Evolutionary conservation across 2,797 vertebrate genomes (phyloP), one percentile per base, ranked within the genome.

Genomic region (Lycodopsis pacificus): DNA sequence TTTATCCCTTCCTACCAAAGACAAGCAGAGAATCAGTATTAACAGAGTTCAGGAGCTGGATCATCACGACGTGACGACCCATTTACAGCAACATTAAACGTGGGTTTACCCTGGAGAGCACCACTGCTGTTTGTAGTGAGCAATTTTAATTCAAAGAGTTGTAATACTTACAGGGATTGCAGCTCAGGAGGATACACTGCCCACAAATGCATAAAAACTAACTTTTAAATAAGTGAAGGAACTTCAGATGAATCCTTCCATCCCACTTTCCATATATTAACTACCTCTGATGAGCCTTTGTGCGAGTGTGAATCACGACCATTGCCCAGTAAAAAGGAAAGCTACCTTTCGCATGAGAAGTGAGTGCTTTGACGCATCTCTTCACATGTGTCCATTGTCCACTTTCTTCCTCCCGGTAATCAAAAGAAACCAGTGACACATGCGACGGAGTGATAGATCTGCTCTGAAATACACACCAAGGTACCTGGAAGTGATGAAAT

Each of bases 111-210:
- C 7, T 46, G 46, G 40, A 65, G 48, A 66, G 48, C 30, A 69
- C 53, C 70, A 36, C 61, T 71, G 71, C 25, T 78, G 65, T 54
- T 66, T 59, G 30, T 22, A 76, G 34, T 65, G 38, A 46, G 46
- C 48, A 74, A 70, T 72, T 82, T 67, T 27, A 69, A 76, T 65
- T 68, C 53, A 85, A 69, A 80, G 66, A 64, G 32, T 40, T 27
- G 17, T 38, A 70, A 59, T n/a, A 25, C 42, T 75, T 19, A 1
- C 2, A 22, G 46, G 38, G 42, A 65, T 63, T 44, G 38, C 9
- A 65, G n/a, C 64, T 74, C 68, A 49, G 12, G 58, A 59, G 56
- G 34, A 79, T 67, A 46, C 51, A 40, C 56, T 54, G n/a, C 8
- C 27, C 54, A 78, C 25, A 51, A 71, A 72, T 70, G 14, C 54